Percentiles rank a stretch among this genome's conserved stretches.
These are phyloP conservation scores for Rhopalosiphum nymphaeae DNA, from an alignment of 2,888 invertebrate species.

Conservation along the genomic window DNA sequence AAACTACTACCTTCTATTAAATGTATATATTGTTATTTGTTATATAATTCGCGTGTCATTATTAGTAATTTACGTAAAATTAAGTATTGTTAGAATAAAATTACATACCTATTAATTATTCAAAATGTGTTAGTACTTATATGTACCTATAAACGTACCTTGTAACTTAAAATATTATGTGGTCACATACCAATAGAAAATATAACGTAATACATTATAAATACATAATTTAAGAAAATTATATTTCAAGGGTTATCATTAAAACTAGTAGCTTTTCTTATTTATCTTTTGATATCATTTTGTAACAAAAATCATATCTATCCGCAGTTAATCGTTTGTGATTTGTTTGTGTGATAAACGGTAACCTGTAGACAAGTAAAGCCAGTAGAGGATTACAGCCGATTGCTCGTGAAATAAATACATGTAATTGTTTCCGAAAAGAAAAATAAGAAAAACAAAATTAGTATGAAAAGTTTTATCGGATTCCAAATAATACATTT, in stretches of 20 bases:
- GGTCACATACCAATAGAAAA: not conserved
- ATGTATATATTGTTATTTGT: not conserved
- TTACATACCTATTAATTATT: not conserved
- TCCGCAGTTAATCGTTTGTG: not conserved
- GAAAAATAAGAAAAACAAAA: not conserved
- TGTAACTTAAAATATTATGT: not conserved
- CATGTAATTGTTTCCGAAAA: slow-evolving; percentile 16
- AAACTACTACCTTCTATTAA: not conserved
- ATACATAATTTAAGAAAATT: not conserved
- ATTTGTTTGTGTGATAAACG: not conserved
- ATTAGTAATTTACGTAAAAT: not conserved
- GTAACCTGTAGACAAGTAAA: not conserved
- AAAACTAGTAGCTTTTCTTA: not conserved
- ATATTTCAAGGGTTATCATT: not conserved
- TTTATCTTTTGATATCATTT: not conserved
- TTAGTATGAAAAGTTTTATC: slow-evolving; percentile 36
- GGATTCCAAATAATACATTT: not conserved
- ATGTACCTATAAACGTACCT: not conserved
- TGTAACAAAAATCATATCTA: not conserved
- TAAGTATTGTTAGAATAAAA: not conserved
- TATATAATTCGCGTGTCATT: not conserved
- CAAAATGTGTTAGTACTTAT: not conserved
- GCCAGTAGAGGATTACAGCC: not conserved
- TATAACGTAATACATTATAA: not conserved
- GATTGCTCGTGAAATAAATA: slow-evolving; percentile 32